Base-by-base conservation (phyloP, 2,888 invertebrate species). In the Rutpela maculata region DNA sequence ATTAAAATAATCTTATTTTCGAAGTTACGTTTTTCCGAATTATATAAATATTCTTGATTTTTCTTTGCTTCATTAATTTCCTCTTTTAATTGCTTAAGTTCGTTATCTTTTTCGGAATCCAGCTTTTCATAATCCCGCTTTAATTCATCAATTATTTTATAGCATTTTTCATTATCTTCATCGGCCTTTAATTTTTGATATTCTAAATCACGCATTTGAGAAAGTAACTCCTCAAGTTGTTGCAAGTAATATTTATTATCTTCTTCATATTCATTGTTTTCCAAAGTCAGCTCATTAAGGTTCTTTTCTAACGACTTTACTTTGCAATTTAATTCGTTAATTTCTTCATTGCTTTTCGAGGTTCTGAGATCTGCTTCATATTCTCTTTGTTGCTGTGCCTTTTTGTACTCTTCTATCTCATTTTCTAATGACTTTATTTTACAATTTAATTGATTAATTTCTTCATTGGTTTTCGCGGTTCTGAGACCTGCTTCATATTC, bases 221-320 rank as follows among this genome's bases (percentile, higher is more conserved):
- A 66, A 26, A 63, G 11, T 22, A 80, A 31, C 7, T 63, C 59
- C 26, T 79, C 66, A 11, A 80, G 38, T 68, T 78, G 75, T 73
- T 80, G 80, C 11, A 70, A 65, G 56, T 74, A 76, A 26, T 71
- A 60, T 62, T 75, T 75, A 43, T 80, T 81, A 68, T 80, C 80
- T 69, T 80, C 81, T 60, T 81, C 81, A 18, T 79, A 79, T 67
- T 81, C 79, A 2, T 50, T 18, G 38, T 76, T 71, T 62, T 81
- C 81, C 55, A 78, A 73, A 26, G 76, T 74, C 1, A 76, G 66
- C 4, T 72, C 43, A 31, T 81, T 72, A 2, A 78, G 12, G 7
- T 78, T 62, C 9, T 38, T 26, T 62, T 81, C 72, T 3, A 78
- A 57, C 11, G 35, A 22, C 11, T 50, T n/a, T 9, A 81, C 22